phyloP scores from a whole-genome alignment of 2,113 vertebrate species.

The Erinaceus europaeus region DNA sequence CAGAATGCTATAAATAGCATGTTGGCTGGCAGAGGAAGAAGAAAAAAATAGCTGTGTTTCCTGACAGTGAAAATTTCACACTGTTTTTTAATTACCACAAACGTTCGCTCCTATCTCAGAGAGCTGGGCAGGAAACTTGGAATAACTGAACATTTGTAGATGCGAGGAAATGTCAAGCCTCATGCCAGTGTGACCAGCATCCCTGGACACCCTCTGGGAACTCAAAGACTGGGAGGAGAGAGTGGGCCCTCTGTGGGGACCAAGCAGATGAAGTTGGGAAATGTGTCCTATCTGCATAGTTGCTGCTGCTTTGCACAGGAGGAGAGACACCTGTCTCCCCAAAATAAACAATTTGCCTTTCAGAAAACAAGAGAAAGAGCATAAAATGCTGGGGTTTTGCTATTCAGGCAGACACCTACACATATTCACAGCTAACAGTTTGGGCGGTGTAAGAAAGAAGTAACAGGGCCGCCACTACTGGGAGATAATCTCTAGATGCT shows the following conservation, averaged over 20 bases:
- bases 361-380: neutral
- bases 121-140: constrained; percentile 72
- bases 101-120: constrained; percentile 71
- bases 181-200: accelerated
- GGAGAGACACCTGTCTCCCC: constrained; percentile 49
- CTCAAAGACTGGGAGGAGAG: neutral
- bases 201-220: neutral
- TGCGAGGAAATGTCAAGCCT: constrained; percentile 30
- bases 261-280: neutral
- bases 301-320: neutral
- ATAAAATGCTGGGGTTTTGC: constrained; percentile 30
- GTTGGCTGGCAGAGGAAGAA: constrained; percentile 53
- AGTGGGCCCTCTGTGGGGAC: neutral
- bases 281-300: neutral
- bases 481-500: neutral
- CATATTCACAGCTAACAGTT: neutral
- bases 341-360: constrained; percentile 15
- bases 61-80: constrained; percentile 77
- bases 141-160: constrained; percentile 67
- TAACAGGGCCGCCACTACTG: constrained; percentile 25
- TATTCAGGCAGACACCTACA: constrained; percentile 45
- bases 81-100: constrained; percentile 78
- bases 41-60: constrained; percentile 67
- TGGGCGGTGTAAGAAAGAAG: neutral
- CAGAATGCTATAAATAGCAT: constrained; percentile 76